Percentiles rank a stretch among this genome's conserved stretches.
These are phyloP conservation scores for Triops longicaudatus DNA, from an alignment of 1,140 invertebrate genomes.

Conservation along the genomic window DNA sequence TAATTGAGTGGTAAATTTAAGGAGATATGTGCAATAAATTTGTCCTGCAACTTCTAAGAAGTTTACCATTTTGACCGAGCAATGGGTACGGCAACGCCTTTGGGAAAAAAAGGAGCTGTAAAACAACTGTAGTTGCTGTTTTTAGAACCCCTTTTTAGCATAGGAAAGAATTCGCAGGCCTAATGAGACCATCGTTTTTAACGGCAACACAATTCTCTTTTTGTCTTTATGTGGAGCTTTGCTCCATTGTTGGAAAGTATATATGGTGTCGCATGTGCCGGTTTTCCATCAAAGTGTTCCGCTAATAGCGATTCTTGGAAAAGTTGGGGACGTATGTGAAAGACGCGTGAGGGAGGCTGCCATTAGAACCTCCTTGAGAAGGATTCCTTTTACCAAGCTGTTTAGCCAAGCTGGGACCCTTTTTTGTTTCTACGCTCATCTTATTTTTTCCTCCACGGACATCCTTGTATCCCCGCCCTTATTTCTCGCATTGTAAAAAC, in stretches of 20 bases:
- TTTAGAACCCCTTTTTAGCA: not conserved
- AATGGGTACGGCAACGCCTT: too few species aligned
- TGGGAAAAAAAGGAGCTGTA: too few species aligned
- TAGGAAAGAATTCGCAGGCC: not conserved
- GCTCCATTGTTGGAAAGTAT: not conserved
- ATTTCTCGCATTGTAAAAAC: not conserved
- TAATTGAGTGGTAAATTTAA: too few species aligned
- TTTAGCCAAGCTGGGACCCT: not conserved
- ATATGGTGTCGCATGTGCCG: not conserved
- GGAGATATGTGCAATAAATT: too few species aligned
- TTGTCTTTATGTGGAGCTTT: not conserved
- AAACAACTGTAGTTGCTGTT: too few species aligned
- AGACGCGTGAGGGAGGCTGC: not conserved
- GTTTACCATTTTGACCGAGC: too few species aligned
- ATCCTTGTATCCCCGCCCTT: not conserved
- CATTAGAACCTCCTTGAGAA: not conserved
- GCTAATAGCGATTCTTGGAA: conserved; percentile 12
- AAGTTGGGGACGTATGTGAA: not conserved
- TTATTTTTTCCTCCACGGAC: not conserved
- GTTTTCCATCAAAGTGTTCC: conserved; percentile 11
- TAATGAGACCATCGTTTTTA: not conserved
- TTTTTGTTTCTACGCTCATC: not conserved
- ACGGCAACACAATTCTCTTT: not conserved
- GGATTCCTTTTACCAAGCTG: conserved; percentile 4
- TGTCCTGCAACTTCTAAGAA: too few species aligned